Evolutionary conservation across 2,888 invertebrate species (phyloP).

Genomic region (Endotricha flammealis): DNA sequence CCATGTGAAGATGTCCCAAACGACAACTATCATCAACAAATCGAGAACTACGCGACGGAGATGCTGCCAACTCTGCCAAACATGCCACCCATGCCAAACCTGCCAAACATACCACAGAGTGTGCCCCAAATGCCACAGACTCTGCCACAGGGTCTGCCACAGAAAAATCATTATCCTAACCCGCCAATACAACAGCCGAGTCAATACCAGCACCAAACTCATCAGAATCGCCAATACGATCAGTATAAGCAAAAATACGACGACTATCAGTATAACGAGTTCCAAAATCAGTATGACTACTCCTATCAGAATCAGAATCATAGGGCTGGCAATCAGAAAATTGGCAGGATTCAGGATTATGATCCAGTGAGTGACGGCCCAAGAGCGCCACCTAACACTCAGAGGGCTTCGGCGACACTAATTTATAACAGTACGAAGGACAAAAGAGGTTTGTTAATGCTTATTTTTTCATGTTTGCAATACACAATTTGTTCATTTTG

Average conservation of each 20-base stretch:
- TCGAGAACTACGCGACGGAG: constrained; percentile 68
- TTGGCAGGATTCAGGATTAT: constrained; percentile 88
- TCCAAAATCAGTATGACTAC: constrained; percentile 33
- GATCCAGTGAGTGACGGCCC: constrained; percentile 87
- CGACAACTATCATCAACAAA: constrained; percentile 71
- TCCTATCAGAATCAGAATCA: constrained; percentile 43
- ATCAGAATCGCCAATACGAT: constrained; percentile 30
- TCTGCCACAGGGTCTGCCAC: too few relatives aligned
- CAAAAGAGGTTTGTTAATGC: constrained; percentile 43
- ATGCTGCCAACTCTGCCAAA: constrained; percentile 55
- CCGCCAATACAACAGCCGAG: constrained; percentile 25
- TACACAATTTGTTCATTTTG: too few relatives aligned
- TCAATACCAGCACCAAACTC: constrained; percentile 26
- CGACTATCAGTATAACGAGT: constrained; percentile 24
- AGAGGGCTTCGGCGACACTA: constrained; percentile 87
- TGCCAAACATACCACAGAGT: too few relatives aligned
- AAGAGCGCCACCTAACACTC: constrained; percentile 83
- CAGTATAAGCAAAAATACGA: constrained; percentile 30
- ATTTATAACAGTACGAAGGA: constrained; percentile 84
- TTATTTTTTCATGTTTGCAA: constrained; percentile 10
- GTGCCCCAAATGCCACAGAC: too few relatives aligned
- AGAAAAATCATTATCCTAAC: constrained; percentile 59
- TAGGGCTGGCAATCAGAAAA: constrained; percentile 53
- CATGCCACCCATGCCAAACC: constrained; percentile 36
- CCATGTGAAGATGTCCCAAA: constrained; percentile 51